Base-by-base conservation (phyloP, 2,113 vertebrate genomes). In the Gadus macrocephalus region DNA sequence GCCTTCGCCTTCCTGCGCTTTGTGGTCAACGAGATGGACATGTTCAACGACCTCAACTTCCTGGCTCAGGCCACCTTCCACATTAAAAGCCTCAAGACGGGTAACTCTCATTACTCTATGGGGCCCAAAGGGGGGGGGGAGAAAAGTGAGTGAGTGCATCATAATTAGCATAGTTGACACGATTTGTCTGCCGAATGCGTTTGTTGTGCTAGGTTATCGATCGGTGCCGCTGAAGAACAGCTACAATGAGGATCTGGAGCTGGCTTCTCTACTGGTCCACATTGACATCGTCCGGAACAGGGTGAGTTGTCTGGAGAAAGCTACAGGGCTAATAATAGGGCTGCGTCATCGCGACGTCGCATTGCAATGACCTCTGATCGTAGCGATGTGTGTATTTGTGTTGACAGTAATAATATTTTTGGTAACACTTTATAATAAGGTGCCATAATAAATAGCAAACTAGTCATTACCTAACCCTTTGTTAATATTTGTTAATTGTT, bases 1-100 rank as follows among this genome's bases (percentile, higher is more conserved):
- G 93, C 95, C 14, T 98, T 98, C 20, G 93, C 96, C 75, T 99
- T 96, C 88, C 89, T 99, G 16, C 95, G 97, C 72, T 99, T 99
- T 0, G 97, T 95, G 80, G 97, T 99, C 3, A 98, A 99, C 1
- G 97, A 99, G 83, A 97, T 99, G 20, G 97, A 99, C 91, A 98
- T 99, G 95, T 99, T 99, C 90, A 99, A 91, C 0, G 97, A 99
- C 2, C 97, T 96, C 90, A 99, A 99, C 85, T 99, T 99, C 88
- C 83, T 99, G 83, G 97, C 97, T 63, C 96, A 99, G 86, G 97
- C 97, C 58, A 98, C 96, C 0, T 96, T 98, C 87, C 93, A 93
- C 12, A 94, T 99, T 69, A 94, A 93, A 79, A 92, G 96, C 80
- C 92, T 99, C 59, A 98, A 97, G 87, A 95, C 94, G 62, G 97